Evolutionary conservation across 2,113 vertebrate genomes (phyloP), one percentile per base, ranked within the genome.

Genomic region (Glaucomys volans): DNA sequence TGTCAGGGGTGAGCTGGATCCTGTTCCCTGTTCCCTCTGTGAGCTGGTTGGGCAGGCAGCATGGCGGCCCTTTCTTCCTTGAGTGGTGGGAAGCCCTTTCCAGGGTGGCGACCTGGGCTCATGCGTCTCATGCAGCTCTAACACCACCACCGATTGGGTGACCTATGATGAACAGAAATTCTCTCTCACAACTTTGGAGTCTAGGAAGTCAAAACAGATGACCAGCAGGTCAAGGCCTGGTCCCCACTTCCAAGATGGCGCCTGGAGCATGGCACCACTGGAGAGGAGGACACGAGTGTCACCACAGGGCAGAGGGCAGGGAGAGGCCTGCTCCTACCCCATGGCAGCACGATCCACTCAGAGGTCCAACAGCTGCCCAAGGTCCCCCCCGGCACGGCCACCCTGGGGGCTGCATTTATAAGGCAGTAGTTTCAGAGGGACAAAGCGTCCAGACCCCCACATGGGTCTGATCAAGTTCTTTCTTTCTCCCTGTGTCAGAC

Each of bases 111-210:
- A 24, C 37, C 62, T 69, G 74, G 74, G 40, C 40, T 37, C n/a
- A n/a, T n/a, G n/a, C n/a, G n/a, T n/a, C n/a, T n/a, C 32, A 5
- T n/a, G 35, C 16, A 13, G 32, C 35, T n/a, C 66, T 35, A 7
- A 16, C 12, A 18, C 8, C 32, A 5, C 32, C 64, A 69, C 66
- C 35, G 66, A 35, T 16, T 12, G 32, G 66, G 14, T 35, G 32
- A 69, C 16, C 0, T 17, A n/a, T n/a, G 17, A 7, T 5, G 16
- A 69, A 4, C 16, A 69, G 16, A n/a, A 69, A 7, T 18, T 0
- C 16, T n/a, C 66, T n/a, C 13, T 69, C 66, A 16, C 66, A 69
- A 32, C 5, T n/a, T 32, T 7, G 32, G 32, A 7, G 32, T n/a
- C 66, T 18, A n/a, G 6, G 35, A 35, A 69, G 16, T 67, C 66